phyloP scores from a whole-genome alignment of 2,113 vertebrate species.

The Podocnemis expansa region DNA sequence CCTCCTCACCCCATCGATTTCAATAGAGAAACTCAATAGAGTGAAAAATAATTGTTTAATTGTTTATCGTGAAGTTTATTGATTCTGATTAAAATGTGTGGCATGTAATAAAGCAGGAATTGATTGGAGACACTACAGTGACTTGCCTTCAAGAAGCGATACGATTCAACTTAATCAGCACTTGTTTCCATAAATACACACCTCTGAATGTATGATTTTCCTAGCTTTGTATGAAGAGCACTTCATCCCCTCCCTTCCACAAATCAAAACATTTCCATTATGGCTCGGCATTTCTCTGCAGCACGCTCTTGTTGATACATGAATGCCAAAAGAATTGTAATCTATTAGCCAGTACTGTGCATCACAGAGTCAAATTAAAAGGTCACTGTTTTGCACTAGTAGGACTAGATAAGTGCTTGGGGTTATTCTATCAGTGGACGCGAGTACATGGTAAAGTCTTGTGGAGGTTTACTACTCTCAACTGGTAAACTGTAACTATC shows the following conservation, averaged over 20 bases:
- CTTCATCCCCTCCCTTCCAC: not conserved
- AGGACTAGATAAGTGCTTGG: conserved; percentile 35
- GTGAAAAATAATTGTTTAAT: conserved; percentile 84
- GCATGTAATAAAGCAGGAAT: conserved; percentile 74
- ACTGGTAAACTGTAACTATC: conserved; percentile 23
- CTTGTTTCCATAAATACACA: conserved; percentile 36
- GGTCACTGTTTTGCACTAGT: conserved; percentile 52
- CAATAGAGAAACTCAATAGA: conserved; percentile 72
- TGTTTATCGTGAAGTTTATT: conserved; percentile 80
- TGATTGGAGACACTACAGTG: conserved; percentile 51
- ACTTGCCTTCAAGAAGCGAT: conserved; percentile 60
- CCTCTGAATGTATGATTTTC: not conserved
- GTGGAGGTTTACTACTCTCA: conserved; percentile 29
- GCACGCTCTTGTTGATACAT: not conserved
- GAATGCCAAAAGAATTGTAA: conserved; percentile 42
- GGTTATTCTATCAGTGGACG: conserved; percentile 32
- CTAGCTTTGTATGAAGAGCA: fast-evolving
- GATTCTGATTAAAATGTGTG: conserved; percentile 82
- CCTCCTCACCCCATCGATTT: conserved; percentile 67
- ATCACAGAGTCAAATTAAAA: not conserved
- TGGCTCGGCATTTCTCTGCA: conserved; percentile 17
- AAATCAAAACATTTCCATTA: not conserved
- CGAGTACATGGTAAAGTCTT: not conserved
- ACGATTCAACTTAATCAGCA: conserved; percentile 67
- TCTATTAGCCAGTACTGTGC: conserved; percentile 25